Evolutionary conservation across 1,140 invertebrate genomes (phyloP).

Genomic region (Steinernema khuongi): DNA sequence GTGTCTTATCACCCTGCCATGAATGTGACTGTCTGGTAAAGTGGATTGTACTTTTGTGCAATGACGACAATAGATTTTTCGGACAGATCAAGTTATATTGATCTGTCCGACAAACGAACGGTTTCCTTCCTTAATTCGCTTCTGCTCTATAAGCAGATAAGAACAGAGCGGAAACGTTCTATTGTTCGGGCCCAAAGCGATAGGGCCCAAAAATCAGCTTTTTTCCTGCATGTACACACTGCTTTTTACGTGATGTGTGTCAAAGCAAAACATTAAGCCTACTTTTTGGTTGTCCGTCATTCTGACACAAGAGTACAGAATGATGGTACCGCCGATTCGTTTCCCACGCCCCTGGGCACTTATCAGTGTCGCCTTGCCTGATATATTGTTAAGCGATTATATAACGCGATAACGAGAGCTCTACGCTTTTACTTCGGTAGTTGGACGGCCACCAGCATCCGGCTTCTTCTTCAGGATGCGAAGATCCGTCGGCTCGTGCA

Average conservation of each 20-base stretch:
- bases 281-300: too few species aligned
- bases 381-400: slow-evolving; percentile 6
- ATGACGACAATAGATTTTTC: too few species aligned
- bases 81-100: too few species aligned
- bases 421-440: slow-evolving; percentile 7
- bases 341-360: not conserved
- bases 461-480: not conserved
- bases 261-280: too few species aligned
- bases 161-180: too few species aligned
- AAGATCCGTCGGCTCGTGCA: not conserved
- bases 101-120: too few species aligned
- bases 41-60: too few species aligned
- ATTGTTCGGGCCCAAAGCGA: not conserved
- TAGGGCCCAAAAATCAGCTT: not conserved
- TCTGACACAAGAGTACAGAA: not conserved
- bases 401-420: not conserved
- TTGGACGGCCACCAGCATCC: not conserved
- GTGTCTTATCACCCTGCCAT: too few species aligned
- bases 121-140: too few species aligned
- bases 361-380: not conserved
- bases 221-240: not conserved
- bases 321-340: not conserved
- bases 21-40: too few species aligned
- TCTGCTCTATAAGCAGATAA: too few species aligned
- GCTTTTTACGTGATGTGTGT: not conserved